Evolutionary conservation across 2,113 vertebrate genomes (phyloP).

Genomic region (Crotalus helleri): DNA sequence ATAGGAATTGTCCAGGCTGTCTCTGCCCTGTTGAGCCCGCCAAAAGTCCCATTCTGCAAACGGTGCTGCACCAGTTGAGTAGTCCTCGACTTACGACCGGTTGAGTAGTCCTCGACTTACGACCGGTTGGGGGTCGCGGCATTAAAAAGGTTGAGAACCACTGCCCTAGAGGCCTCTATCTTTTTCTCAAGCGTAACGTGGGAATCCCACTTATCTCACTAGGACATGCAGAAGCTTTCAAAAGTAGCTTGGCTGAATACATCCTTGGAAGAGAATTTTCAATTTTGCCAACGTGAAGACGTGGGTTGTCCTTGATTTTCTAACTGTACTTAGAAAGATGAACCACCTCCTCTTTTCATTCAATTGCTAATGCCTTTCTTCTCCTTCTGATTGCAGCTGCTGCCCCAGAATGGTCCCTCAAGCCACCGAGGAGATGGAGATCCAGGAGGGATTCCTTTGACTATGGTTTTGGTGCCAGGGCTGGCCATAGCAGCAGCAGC

Average conservation of each 20-base stretch:
- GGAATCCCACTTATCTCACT: background rate
- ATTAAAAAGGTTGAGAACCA: too few relatives aligned
- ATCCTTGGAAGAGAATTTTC: background rate
- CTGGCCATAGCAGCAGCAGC: conserved; percentile 56
- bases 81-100: too few relatives aligned
- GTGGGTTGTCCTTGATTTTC: background rate
- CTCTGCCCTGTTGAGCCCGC: too few relatives aligned
- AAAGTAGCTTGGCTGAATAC: background rate
- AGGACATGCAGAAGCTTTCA: background rate
- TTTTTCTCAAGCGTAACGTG: background rate
- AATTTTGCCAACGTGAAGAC: background rate
- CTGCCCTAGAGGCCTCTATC: too few relatives aligned
- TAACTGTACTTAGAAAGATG: background rate
- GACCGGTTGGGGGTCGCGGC: too few relatives aligned
- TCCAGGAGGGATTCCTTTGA: conserved; percentile 65
- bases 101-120: too few relatives aligned
- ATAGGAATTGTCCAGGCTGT: too few relatives aligned
- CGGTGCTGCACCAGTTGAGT: too few relatives aligned
- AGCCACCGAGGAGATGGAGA: conserved; percentile 65
- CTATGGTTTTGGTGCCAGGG: conserved; percentile 68
- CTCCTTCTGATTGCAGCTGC: conserved; percentile 59
- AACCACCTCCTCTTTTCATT: background rate
- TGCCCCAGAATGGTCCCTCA: conserved; percentile 71
- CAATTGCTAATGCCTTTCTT: conserved; percentile 22
- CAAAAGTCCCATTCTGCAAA: too few relatives aligned